Evolutionary conservation across 2,888 invertebrate species (phyloP), one percentile per base, ranked within the genome.

Genomic region (Endomychus coccineus): DNA sequence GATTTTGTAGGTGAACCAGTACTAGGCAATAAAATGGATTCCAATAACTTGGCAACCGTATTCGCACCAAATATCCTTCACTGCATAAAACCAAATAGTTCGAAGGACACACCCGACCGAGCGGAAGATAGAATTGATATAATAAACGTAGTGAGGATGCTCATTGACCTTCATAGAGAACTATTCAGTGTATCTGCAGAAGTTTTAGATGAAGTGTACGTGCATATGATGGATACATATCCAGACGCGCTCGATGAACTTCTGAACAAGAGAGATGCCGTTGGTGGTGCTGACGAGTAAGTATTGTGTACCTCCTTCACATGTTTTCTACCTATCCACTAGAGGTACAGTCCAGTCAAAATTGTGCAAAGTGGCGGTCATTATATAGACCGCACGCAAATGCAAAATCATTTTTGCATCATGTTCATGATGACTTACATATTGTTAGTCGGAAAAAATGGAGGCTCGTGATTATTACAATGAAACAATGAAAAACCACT

Each of bases 61-160:
- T 90, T 95, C 64, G 94, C 94, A 2, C 95, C 95, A 0, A 95
- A 92, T 56, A 85, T 95, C 53, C 74, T 95, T 35, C 89, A 91
- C 56, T 79, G 77, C 55, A 76, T 81, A 48, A 80, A 79, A 51
- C 74, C 81, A 3, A 52, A 62, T 27, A 53, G 45, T 29, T 47
- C 54, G 3, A 64, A 64, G 43, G 65, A 66, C 17, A 33, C 45
- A 22, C 43, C 76, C 17, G 83, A 85, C 52, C 73, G 83, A 51
- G 78, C 84, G 16, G 80, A 83, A 53, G 89, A 89, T 64, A 73
- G 89, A 17, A 75, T 82, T 27, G 91, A 92, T 61, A 84, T 91
- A 39, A 95, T 94, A 60, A 91, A 89, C 67, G 89, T 91, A 31
- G 80, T 90, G 11, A 75, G 89, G 48, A 75, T 74, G 36, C 72